Evolutionary conservation across 1,140 invertebrate genomes (phyloP), one percentile per base, ranked within the genome.

Genomic region (Cydia pomonella): DNA sequence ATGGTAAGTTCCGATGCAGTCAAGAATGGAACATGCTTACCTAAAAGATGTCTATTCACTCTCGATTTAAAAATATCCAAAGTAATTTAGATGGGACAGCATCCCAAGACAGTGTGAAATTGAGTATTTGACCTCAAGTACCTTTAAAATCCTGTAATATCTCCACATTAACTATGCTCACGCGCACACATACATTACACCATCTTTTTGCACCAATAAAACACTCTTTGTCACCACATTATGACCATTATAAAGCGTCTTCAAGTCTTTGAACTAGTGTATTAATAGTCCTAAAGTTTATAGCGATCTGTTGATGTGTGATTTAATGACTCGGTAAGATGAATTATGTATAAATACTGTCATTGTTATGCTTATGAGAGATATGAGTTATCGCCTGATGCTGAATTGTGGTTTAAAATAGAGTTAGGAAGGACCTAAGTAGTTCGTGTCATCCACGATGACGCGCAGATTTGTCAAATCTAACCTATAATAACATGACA

Each of bases 301-400:
- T 50, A 50, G n/a, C 47, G 47, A 50, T 50, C n/a, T 44, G 41
- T 12, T 44, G 41, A 53, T 53, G 50, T 53, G 5, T 59, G 53
- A 59, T 59, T 59, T 59, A 59, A 23, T 59, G 53, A 1, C 53
- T 23, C 6, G 53, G 53, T 59, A 59, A 59, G 53, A 59, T 59
- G 53, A 59, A 59, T 59, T 59, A 59, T 59, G 53, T 59, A 59
- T 59, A 59, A 53, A 23, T 3, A 59, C 53, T 59, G 53, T 59
- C 53, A 59, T 59, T 59, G 53, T 59, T 59, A 59, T 59, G 53
- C 53, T 59, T 59, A 59, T 59, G 21, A 23, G 50, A 18, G 18
- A 59, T 23, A 59, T 59, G 53, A 59, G 53, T 59, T 59, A 59
- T 59, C 21, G 53, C 12, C 53, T 59, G 53, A 59, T 23, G 53